phyloP scores from a whole-genome alignment of 2,113 vertebrate species.

The Nothobranchius kuhntae region DNA sequence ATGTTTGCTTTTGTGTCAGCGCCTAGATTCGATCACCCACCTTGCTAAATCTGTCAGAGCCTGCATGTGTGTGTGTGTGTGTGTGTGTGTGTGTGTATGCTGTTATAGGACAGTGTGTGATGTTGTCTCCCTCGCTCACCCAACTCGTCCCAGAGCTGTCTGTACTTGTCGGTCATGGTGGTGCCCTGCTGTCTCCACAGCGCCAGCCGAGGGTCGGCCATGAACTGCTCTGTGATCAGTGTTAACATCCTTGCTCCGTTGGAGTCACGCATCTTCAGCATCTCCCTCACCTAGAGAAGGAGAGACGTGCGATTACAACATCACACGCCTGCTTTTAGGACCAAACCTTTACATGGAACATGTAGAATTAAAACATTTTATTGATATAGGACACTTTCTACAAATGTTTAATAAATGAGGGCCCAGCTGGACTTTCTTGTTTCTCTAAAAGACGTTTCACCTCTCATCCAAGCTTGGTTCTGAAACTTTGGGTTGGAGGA shows the following conservation, averaged over 20 bases:
- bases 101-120: slow-evolving; percentile 22
- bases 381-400: too few relatives aligned
- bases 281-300: slow-evolving; percentile 89
- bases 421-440: too few relatives aligned
- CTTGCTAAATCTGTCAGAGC: slow-evolving; percentile 49
- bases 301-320: not conserved
- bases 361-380: too few relatives aligned
- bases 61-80: slow-evolving; percentile 18
- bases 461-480: too few relatives aligned
- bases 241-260: slow-evolving; percentile 98
- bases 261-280: slow-evolving; percentile 98
- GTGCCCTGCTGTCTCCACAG: slow-evolving; percentile 98
- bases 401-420: too few relatives aligned
- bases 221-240: slow-evolving; percentile 98
- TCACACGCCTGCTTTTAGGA: not conserved
- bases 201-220: slow-evolving; percentile 93
- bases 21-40: slow-evolving; percentile 41
- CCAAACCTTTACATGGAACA: not conserved
- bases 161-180: slow-evolving; percentile 98
- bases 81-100: slow-evolving; percentile 14
- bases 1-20: slow-evolving; percentile 30
- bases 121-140: slow-evolving; percentile 64
- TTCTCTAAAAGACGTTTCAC: too few relatives aligned
- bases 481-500: too few relatives aligned
- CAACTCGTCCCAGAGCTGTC: slow-evolving; percentile 95